phyloP scores from a whole-genome alignment of 2,113 vertebrate species.

The Bambusicola thoracicus region DNA sequence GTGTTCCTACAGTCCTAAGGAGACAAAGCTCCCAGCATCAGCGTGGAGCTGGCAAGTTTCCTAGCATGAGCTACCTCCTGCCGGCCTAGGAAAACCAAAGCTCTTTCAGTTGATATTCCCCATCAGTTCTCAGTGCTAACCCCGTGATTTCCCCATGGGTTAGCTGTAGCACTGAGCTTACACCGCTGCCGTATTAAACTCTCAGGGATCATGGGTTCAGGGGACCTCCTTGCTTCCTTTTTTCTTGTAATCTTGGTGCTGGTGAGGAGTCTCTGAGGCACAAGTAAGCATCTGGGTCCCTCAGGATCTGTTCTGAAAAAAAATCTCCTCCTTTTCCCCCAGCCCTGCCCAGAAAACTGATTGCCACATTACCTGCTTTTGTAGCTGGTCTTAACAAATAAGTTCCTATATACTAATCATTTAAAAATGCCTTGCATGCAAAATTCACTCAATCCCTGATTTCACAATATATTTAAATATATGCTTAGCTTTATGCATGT shows the following conservation, averaged over 20 bases:
- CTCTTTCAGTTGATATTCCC: constrained; percentile 65
- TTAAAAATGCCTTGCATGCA: constrained; percentile 57
- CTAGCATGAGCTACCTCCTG: constrained; percentile 49
- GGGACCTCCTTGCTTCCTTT: neutral
- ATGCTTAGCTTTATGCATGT: constrained; percentile 65
- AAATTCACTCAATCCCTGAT: constrained; percentile 30
- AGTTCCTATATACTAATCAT: neutral
- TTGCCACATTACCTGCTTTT: constrained; percentile 42
- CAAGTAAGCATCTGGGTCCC: neutral
- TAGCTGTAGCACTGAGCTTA: constrained; percentile 51
- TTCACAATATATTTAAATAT: constrained; percentile 73
- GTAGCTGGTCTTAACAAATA: constrained; percentile 61
- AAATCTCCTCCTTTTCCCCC: neutral
- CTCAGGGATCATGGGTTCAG: neutral
- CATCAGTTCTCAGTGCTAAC: constrained; percentile 57
- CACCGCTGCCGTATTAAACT: constrained; percentile 15
- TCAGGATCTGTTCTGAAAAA: neutral
- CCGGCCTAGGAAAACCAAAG: constrained; percentile 59
- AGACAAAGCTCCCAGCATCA: constrained; percentile 48
- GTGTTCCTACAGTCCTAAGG: constrained; percentile 20
- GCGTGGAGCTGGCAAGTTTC: constrained; percentile 37
- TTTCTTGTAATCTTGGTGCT: neutral
- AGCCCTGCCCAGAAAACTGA: neutral
- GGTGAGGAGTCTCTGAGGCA: neutral
- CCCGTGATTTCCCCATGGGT: constrained; percentile 47